Evolutionary conservation across 2,797 vertebrate genomes (phyloP), one percentile per base, ranked within the genome.

Genomic region (Melanotaenia maccullochi): DNA sequence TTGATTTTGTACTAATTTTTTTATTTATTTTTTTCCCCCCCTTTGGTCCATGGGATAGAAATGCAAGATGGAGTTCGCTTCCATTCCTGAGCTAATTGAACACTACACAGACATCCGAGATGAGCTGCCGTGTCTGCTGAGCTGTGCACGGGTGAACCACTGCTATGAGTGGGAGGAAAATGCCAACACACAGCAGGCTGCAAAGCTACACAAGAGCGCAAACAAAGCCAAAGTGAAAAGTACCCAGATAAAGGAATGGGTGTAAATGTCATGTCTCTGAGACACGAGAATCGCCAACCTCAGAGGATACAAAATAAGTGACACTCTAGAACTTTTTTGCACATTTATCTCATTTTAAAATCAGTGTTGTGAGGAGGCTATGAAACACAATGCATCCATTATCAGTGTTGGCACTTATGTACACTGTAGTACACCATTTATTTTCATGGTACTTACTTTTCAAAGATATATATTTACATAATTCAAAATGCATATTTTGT

Each of bases 91-190:
- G 1, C 90, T 99, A 83, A 93, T 99, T 38, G 96, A 96, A 25
- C 94, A 96, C 87, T 96, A 97, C 87, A 94, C 95, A 0, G 89
- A 92, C 18, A 65, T 4, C 0, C 84, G 75, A 4, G 92, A 90
- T 0, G 93, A 95, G 75, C 94, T 97, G 82, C 95, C 96, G 68
- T 96, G 93, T 70, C 87, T 77, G 33, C 88, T 99, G 69, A 94
- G 87, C 85, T 92, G 90, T 1, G 95, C 96, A 11, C 94, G 94
- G 0, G 85, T 96, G 38, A 98, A 99, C 90, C 97, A 97, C 55
- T 90, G 94, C 81, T 98, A 98, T 0, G 96, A 98, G 89, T 95
- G 95, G 87, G 94, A 90, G 71, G 97, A 99, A 93, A 94, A 62
- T 2, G 36, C n/a, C 62, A 38, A 56, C 14, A 71, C 68, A 6